Percentiles rank a stretch among this genome's conserved stretches.
Conservation (phyloP, 2,888 invertebrate species). For the Myopa testacea region DNA sequence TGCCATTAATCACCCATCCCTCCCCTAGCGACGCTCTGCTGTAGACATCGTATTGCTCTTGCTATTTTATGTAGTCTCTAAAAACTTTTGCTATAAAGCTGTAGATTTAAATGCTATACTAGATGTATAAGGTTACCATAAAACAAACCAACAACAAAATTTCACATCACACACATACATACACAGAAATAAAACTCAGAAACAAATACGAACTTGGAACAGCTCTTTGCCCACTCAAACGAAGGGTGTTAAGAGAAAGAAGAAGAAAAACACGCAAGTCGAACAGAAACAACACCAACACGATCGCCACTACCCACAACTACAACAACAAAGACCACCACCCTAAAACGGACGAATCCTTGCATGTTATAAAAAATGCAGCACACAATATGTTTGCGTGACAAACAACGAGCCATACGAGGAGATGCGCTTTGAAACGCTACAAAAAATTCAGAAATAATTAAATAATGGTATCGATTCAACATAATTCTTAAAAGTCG, state of each 20-base stretch:
- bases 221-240: constrained; percentile 20
- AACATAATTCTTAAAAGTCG: too few species aligned
- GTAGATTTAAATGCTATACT: constrained; percentile 29
- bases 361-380: too few species aligned
- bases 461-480: too few species aligned
- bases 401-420: too few species aligned
- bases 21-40: constrained; percentile 13
- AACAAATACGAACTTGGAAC: constrained; percentile 4
- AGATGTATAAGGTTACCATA: constrained; percentile 30
- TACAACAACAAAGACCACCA: not conserved
- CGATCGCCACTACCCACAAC: not conserved
- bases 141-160: not conserved
- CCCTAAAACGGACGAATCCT: not conserved
- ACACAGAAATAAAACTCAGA: not conserved
- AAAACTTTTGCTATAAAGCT: constrained; percentile 21
- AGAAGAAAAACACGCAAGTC: not conserved
- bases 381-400: too few species aligned
- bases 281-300: constrained; percentile 16
- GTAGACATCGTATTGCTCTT: not conserved
- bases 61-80: constrained; percentile 25
- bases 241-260: constrained; percentile 12
- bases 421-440: too few species aligned
- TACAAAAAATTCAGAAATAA: too few species aligned
- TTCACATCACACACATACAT: constrained; percentile 33
- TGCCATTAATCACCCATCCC: not conserved